phyloP scores from a whole-genome alignment of 2,888 invertebrate species.

The Patella caerulea region DNA sequence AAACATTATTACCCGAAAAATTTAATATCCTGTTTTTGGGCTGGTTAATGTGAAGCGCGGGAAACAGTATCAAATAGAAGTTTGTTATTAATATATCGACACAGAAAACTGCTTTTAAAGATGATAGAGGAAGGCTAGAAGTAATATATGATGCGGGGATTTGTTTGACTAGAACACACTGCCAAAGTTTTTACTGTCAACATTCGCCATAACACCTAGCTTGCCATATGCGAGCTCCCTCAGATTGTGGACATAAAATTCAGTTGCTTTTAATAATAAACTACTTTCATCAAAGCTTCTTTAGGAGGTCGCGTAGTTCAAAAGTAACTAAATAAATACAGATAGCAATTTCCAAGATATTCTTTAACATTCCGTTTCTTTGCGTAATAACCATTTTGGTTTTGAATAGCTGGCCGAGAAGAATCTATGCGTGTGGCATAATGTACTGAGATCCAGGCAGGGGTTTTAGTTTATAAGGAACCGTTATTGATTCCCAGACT shows the following conservation, averaged over 20 bases:
- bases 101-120: not conserved
- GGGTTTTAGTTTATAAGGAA: too few relatives aligned
- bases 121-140: not conserved
- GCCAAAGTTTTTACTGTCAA: slow-evolving; percentile 6
- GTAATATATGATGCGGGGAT: slow-evolving; percentile 1
- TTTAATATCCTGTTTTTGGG: too few relatives aligned
- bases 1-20: too few relatives aligned
- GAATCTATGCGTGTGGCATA: not conserved
- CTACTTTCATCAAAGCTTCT: slow-evolving; percentile 7
- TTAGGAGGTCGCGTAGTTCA: slow-evolving; percentile 7
- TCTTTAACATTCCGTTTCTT: slow-evolving; percentile 9
- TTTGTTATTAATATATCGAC: slow-evolving; percentile 1
- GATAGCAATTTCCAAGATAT: not conserved
- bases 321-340: slow-evolving; percentile 12
- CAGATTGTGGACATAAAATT: slow-evolving; percentile 5
- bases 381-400: slow-evolving; percentile 7
- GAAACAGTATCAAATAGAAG: not conserved
- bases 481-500: not conserved
- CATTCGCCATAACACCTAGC: not conserved
- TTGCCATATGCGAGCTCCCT: slow-evolving; percentile 9
- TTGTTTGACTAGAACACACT: slow-evolving; percentile 12
- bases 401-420: not conserved
- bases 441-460: too few relatives aligned
- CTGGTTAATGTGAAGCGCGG: too few relatives aligned
- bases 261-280: slow-evolving; percentile 10